Conservation (phyloP, 2,888 invertebrate species). For the Polia nebulosa region DNA sequence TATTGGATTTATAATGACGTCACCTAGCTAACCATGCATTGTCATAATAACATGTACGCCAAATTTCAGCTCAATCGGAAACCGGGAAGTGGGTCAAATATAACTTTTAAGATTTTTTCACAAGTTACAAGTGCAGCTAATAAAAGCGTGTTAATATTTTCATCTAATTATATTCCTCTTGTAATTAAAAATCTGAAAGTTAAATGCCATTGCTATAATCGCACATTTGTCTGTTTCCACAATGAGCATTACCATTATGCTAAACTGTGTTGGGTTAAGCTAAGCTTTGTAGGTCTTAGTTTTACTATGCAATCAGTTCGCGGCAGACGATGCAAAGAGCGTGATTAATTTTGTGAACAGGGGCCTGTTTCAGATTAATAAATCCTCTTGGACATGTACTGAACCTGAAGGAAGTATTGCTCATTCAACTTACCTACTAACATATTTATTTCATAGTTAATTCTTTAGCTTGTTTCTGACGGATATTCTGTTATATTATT, state of each 20-base stretch:
- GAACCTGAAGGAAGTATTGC: slow-evolving; percentile 8
- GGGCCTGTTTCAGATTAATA: slow-evolving; percentile 9
- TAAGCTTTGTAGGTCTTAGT: slow-evolving; percentile 10
- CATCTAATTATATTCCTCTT: no score
- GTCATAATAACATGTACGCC: no score
- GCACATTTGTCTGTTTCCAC: background rate
- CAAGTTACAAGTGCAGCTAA: no score
- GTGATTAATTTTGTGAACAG: slow-evolving; percentile 20
- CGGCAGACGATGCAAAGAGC: slow-evolving; percentile 23
- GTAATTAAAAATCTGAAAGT: background rate
- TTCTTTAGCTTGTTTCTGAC: background rate
- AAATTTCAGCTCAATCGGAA: no score
- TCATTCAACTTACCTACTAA: background rate
- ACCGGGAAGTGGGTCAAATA: no score
- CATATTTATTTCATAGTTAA: background rate
- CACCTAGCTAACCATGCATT: no score
- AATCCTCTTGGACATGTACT: background rate
- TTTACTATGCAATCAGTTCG: slow-evolving; percentile 27
- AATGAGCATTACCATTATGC: slow-evolving; percentile 18
- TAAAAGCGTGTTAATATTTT: no score
- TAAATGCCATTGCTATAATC: background rate
- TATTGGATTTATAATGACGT: no score
- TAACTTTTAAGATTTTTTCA: no score
- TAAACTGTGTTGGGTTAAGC: slow-evolving; percentile 16
- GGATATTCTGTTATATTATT: background rate